Conservation (phyloP, 1,140 invertebrate genomes). For the Alviniconcha marisindica region DNA sequence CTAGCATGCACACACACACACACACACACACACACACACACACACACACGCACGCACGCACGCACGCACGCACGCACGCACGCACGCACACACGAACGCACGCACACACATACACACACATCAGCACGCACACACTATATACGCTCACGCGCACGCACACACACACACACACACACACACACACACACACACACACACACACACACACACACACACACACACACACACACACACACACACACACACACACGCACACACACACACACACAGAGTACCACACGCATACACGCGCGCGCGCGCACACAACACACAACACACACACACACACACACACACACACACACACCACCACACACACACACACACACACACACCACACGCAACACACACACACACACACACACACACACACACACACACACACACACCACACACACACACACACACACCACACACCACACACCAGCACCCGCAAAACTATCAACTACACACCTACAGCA, state of each 20-base stretch:
- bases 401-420: neutral
- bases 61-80: too few species aligned
- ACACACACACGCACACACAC: conserved; percentile 9
- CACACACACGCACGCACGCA: too few species aligned
- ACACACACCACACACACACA: neutral
- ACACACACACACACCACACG: neutral
- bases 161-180: too few species aligned
- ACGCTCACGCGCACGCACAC: too few species aligned
- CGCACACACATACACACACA: too few species aligned
- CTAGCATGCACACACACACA: too few species aligned
- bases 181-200: neutral
- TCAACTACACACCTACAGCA: neutral
- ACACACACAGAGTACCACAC: conserved; percentile 6
- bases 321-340: conserved; percentile 8
- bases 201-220: neutral
- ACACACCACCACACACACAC: neutral
- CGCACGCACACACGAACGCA: too few species aligned
- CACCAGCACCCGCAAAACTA: neutral
- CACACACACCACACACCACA: neutral
- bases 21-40: too few species aligned
- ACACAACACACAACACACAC: neutral
- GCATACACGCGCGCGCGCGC: neutral
- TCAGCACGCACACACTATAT: too few species aligned
- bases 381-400: neutral
- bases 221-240: neutral